A percentile compares a stretch with the other conserved stretches of the same genome.
These are phyloP conservation scores for Rhizomys pruinosus DNA, from an alignment of 2,113 vertebrate genomes.

Conservation along the genomic window DNA sequence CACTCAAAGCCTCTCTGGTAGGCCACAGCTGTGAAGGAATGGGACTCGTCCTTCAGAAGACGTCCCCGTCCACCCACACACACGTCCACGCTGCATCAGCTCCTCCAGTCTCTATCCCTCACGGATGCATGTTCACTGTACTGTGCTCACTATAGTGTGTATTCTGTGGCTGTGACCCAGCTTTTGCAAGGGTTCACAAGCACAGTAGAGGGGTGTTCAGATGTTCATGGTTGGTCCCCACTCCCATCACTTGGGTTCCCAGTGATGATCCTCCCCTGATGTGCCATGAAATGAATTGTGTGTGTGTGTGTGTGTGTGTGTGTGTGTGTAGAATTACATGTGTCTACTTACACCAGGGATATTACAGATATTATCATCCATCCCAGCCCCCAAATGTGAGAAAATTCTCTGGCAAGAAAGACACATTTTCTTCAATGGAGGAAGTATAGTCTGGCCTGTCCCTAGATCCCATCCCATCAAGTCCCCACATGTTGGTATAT, in stretches of 20 bases:
- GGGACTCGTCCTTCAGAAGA: background rate
- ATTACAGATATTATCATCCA: background rate
- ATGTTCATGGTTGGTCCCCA: accelerated
- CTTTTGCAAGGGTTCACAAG: accelerated
- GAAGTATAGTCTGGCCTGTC: background rate
- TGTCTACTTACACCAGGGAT: background rate
- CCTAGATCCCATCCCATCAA: background rate
- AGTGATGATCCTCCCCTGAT: background rate
- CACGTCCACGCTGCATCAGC: accelerated
- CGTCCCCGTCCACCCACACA: accelerated
- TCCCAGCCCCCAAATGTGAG: background rate
- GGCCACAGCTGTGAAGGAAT: background rate
- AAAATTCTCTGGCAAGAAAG: background rate
- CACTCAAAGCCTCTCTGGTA: background rate
- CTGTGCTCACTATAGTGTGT: background rate
- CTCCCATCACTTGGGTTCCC: background rate
- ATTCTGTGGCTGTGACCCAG: accelerated
- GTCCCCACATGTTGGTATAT: accelerated
- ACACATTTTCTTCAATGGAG: background rate
- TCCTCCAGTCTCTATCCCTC: background rate
- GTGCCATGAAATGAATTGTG: background rate
- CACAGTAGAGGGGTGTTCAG: accelerated
- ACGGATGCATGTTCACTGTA: accelerated
- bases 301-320: background rate
- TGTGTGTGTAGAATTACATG: background rate